Percentiles rank a stretch among this genome's conserved stretches.
phyloP scores from a whole-genome alignment of 92 coral and sea anemone genomes.

The Zoanthus solanderi region DNA sequence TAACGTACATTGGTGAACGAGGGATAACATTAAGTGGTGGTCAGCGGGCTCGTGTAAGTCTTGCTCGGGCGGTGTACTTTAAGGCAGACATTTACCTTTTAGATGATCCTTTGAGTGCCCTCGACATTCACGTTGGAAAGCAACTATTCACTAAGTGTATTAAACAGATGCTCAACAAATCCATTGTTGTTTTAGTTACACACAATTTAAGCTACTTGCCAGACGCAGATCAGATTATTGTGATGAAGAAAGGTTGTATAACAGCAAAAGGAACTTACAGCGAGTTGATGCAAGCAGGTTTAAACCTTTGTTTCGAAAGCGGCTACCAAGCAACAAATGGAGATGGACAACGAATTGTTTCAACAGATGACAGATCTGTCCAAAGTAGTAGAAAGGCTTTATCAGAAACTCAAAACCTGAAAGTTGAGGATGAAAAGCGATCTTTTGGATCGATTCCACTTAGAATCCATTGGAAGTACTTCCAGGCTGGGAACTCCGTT shows the following conservation, averaged over 20 bases:
- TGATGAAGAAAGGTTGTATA: slow-evolving; percentile 6
- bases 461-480: not conserved
- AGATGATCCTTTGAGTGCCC: not conserved
- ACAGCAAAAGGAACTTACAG: not conserved
- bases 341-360: not conserved
- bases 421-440: not conserved
- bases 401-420: not conserved
- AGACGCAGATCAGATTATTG: not conserved
- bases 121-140: slow-evolving; percentile 22
- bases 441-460: not conserved
- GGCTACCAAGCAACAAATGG: not conserved
- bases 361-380: not conserved
- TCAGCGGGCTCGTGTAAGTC: not conserved
- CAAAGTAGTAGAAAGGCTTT: not conserved
- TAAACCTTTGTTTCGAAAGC: not conserved
- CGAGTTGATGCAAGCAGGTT: not conserved
- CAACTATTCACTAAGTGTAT: not conserved
- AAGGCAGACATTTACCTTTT: not conserved
- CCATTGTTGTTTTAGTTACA: slow-evolving; percentile 5
- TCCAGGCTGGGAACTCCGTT: not conserved
- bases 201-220: slow-evolving; percentile 11
- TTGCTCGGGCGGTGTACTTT: slow-evolving; percentile 3
- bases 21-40: slow-evolving; percentile 3
- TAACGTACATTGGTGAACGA: slow-evolving; percentile 4
- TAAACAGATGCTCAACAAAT: not conserved